phyloP scores from a whole-genome alignment of 2,797 vertebrate species.

The Anguilla anguilla region DNA sequence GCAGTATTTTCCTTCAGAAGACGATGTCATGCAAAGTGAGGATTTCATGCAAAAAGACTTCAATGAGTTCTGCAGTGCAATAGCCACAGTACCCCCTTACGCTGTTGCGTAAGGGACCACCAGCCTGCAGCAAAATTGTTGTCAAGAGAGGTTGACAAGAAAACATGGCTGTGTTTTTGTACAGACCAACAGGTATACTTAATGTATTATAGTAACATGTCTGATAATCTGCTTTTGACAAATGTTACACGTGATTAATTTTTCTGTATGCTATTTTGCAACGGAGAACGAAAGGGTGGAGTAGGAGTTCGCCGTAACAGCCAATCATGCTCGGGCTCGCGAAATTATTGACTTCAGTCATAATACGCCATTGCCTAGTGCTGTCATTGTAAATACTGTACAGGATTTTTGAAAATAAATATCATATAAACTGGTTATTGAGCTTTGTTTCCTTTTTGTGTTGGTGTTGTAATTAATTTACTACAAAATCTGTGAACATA shows the following conservation, averaged over 20 bases:
- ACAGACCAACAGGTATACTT: constrained; percentile 21
- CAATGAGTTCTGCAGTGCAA: constrained; percentile 80
- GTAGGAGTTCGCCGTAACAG: constrained; percentile 62
- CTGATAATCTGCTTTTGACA: not conserved
- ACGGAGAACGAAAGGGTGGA: constrained; percentile 48
- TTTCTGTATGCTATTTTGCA: constrained; percentile 46
- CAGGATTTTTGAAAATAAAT: constrained; percentile 60
- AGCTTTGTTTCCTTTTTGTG: constrained; percentile 1
- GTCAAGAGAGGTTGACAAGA: not conserved
- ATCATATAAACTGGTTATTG: constrained; percentile 21
- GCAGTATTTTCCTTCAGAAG: constrained; percentile 86
- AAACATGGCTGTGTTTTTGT: constrained; percentile 13
- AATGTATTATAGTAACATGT: constrained; percentile 4
- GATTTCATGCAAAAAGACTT: constrained; percentile 88
- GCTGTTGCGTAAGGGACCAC: constrained; percentile 40
- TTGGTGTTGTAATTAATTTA: not conserved
- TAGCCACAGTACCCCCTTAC: constrained; percentile 48
- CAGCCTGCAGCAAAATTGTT: not conserved
- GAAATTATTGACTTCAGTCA: constrained; percentile 39
- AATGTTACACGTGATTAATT: constrained; percentile 27
- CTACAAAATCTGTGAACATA: not conserved
- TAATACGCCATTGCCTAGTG: constrained; percentile 45
- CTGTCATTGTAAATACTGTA: constrained; percentile 46
- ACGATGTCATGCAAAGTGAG: constrained; percentile 83
- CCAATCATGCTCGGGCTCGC: constrained; percentile 63